Evolutionary conservation across 2,113 vertebrate genomes (phyloP), one percentile per base, ranked within the genome.

Genomic region (Psophia crepitans): DNA sequence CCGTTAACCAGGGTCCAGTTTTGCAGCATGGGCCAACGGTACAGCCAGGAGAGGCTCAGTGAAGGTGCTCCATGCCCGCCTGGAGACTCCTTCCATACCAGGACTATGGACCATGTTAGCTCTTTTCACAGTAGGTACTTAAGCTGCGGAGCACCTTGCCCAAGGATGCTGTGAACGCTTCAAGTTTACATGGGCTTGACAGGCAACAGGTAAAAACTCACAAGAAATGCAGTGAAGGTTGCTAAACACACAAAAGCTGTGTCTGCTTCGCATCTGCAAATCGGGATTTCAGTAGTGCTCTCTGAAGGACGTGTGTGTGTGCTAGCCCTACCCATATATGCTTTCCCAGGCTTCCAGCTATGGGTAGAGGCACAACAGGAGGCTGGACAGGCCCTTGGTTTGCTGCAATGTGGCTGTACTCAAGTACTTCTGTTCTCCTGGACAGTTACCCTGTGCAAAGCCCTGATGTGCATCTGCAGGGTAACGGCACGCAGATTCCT

Each of bases 1-100:
- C 20, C 26, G 14, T 23, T 60, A 48, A 32, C 17, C 3, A 56
- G 27, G 24, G 11, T 24, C 17, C 22, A 33, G 37, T 46, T 58
- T 6, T 53, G 54, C 58, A 51, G 33, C 48, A 41, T 1, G 4
- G 21, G 14, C 30, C 3, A 1, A 30, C 5, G 3, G 30, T 1
- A n/a, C 11, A 51, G 35, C 32, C 35, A 69, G 44, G 7, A 57
- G 44, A 1, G 0, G 41, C 44, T 65, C 49, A 14, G 9, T 23
- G 28, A 54, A 82, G 27, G 33, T 18, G 18, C 57, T 75, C 81
- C 3, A 1, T 23, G n/a, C 20, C 21, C 71, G 30, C 37, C 48
- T 39, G 28, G 28, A 51, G 75, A 27, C 48, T 37, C 66, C 14
- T 44, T 19, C 61, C 48, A 30, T 13, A 16, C 23, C 20, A 89